Evolutionary conservation across 2,888 invertebrate species (phyloP).

Genomic region (Clusia tigrina): DNA sequence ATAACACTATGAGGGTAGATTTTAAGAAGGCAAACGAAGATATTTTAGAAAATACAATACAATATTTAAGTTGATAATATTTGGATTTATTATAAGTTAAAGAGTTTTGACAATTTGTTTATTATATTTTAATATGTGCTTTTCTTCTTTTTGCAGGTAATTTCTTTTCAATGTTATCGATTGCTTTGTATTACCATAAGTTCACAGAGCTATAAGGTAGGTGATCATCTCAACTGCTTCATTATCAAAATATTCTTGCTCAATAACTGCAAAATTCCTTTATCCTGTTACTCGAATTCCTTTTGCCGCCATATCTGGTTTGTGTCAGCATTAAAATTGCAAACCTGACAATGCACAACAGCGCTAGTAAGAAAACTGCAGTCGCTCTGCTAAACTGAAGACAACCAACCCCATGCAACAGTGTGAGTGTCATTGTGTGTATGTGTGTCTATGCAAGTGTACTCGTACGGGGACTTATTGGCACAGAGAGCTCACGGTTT

Average conservation of each 20-base stretch:
- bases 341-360: conserved; percentile 49
- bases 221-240: neutral
- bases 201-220: neutral
- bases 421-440: too few relatives aligned
- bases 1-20: conserved; percentile 2
- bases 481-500: too few relatives aligned
- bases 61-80: neutral
- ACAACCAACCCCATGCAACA: too few relatives aligned
- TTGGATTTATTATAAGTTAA: too few relatives aligned
- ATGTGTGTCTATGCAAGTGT: too few relatives aligned
- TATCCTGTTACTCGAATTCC: conserved; percentile 42
- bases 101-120: neutral
- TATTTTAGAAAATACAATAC: neutral
- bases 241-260: neutral
- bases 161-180: neutral
- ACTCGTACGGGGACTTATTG: conserved; percentile 24
- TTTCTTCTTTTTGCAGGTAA: conserved; percentile 47
- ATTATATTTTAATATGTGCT: conserved; percentile 4
- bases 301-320: conserved; percentile 50
- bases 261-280: conserved; percentile 8
- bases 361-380: conserved; percentile 19
- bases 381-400: conserved; percentile 13
- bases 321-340: conserved; percentile 57
- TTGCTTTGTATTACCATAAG: too few relatives aligned
- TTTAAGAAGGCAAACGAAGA: too few relatives aligned